Conservation (phyloP, 1,140 invertebrate genomes). For the Diorhabda sublineata region DNA sequence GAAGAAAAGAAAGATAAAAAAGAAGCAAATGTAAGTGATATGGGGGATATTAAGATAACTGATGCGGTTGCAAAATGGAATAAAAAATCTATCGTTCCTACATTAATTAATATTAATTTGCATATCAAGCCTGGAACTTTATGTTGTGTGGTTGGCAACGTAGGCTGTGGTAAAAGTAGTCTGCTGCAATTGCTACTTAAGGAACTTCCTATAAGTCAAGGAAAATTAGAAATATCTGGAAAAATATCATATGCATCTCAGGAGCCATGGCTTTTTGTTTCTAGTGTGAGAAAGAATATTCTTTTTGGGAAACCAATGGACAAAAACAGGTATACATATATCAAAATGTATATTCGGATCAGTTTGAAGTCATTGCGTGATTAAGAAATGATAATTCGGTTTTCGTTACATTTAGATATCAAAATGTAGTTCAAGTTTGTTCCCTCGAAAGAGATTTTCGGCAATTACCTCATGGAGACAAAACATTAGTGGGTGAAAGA, state of each 20-base stretch:
- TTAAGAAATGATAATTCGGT: conserved; percentile 46
- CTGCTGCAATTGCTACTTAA: conserved; percentile 58
- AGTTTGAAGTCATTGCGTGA: too few species aligned
- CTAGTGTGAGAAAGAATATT: conserved; percentile 69
- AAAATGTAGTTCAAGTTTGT: conserved; percentile 61
- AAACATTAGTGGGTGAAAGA: conserved; percentile 81
- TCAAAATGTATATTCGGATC: too few species aligned
- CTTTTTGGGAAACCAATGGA: conserved; percentile 69
- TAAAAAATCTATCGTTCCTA: conserved; percentile 54
- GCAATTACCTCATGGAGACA: conserved; percentile 65
- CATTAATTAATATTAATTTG: conserved; percentile 61
- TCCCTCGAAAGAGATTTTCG: conserved; percentile 70
- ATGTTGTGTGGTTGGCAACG: conserved; percentile 68
- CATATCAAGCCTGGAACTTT: conserved; percentile 61
- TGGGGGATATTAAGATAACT: conserved; percentile 47
- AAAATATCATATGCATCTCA: conserved; percentile 68
- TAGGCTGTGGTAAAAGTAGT: conserved; percentile 78
- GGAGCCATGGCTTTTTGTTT: conserved; percentile 73
- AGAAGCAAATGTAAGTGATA: conserved; percentile 10
- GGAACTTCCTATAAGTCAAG: conserved; percentile 60
- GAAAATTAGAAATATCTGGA: conserved; percentile 59
- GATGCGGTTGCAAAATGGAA: conserved; percentile 58
- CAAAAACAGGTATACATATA: conserved; percentile 53
- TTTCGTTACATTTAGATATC: conserved; percentile 68
- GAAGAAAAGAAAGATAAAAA: conserved; percentile 6